A percentile compares a stretch with the other conserved stretches of the same genome.
Conservation (phyloP, 1,140 invertebrate genomes). For the Heliconius congener region DNA sequence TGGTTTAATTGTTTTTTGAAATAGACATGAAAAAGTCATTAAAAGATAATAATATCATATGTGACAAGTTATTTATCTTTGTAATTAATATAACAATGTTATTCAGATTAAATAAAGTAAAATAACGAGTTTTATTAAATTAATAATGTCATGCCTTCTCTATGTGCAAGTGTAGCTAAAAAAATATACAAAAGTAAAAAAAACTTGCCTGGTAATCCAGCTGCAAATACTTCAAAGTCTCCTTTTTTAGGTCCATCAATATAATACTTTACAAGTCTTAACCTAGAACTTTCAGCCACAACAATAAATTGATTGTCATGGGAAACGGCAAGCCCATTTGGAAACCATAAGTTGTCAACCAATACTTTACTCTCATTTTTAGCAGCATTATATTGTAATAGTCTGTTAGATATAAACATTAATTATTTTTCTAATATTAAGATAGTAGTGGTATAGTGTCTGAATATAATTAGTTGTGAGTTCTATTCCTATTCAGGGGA, state of each 20-base stretch:
- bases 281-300: slow-evolving; percentile 84
- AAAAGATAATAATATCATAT: not conserved
- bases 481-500: too few species aligned
- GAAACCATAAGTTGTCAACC: slow-evolving; percentile 87
- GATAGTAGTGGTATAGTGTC: too few species aligned
- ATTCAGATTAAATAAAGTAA: not conserved
- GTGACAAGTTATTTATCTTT: not conserved
- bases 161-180: too few species aligned
- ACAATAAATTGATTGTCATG: slow-evolving; percentile 88
- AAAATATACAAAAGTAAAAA: too few species aligned
- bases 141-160: too few species aligned
- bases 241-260: slow-evolving; percentile 88
- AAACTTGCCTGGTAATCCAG: slow-evolving; percentile 87
- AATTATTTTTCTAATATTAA: not conserved
- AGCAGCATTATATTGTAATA: slow-evolving; percentile 81
- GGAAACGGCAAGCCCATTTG: slow-evolving; percentile 91
- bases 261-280: slow-evolving; percentile 85
- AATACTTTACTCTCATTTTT: slow-evolving; percentile 84
- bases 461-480: too few species aligned
- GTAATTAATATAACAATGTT: not conserved
- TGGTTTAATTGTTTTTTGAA: not conserved
- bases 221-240: slow-evolving; percentile 87
- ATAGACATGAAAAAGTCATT: not conserved
- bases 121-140: not conserved
- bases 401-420: slow-evolving; percentile 72